Base-by-base conservation (phyloP, 2,888 invertebrate genomes). In the Spialia ferax region DNA sequence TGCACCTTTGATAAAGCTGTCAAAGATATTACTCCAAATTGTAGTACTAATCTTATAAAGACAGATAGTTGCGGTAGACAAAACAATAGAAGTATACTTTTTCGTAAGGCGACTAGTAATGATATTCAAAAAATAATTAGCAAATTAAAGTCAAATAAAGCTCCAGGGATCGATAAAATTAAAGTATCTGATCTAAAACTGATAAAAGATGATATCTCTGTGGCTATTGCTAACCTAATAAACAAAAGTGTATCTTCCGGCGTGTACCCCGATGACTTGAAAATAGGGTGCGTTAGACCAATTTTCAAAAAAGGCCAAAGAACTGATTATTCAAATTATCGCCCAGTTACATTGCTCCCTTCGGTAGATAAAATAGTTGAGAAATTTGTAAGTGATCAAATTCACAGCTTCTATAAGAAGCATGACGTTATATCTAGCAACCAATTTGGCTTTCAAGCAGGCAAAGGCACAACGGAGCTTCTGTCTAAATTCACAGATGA, bases 121-220 rank as follows among this genome's bases (percentile, higher is more conserved):
- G 10, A 38, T n/a, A 6, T 38, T n/a, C n/a, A 38, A 5, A 38
- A 38, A n/a, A 38, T 38, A 13, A 35, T 35, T 13, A 35, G 35
- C 4, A 35, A 13, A 35, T 11, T 35, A 35, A 35, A 35, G 11
- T 11, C 13, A 3, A 35, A 13, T 3, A 42, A 42, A 15, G 15
- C 15, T 15, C 42, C 15, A 15, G 15, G 38, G n/a, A n/a, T 38
- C 7, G 42, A 42, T 15, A 42, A 38, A 5, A n/a, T 38, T 38
- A 38, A 38, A n/a, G 38, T 38, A 38, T 38, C 38, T n/a, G 38
- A 38, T 38, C n/a, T 38, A 38, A 38, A 38, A 38, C n/a, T 38
- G n/a, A 15, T 38, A n/a, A 15, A 6, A 13, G 13, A 38, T 6
- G 38, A 38, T 0, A 4, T 38, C n/a, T 38, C 38, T n/a, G 38